phyloP scores from a whole-genome alignment of 2,797 vertebrate species.

The Cetoscarus ocellatus region DNA sequence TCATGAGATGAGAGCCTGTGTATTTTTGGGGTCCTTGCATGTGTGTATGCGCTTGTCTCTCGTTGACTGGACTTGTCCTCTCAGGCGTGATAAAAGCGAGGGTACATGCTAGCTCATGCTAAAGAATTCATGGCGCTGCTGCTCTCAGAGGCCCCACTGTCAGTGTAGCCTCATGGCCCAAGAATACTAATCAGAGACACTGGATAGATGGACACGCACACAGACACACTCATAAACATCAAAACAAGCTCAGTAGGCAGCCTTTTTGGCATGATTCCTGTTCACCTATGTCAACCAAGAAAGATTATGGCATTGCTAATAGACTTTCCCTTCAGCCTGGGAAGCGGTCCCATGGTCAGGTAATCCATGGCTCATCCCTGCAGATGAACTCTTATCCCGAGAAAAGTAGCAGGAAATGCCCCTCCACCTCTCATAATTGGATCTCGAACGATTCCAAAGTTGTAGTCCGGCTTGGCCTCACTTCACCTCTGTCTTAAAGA shows the following conservation, averaged over 20 bases:
- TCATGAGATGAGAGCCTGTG: slow-evolving; percentile 5
- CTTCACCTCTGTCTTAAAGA: slow-evolving; percentile 14
- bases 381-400: slow-evolving; percentile 56
- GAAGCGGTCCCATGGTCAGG: slow-evolving; percentile 52
- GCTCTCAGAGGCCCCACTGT: slow-evolving; percentile 79
- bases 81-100: slow-evolving; percentile 73
- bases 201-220: slow-evolving; percentile 48
- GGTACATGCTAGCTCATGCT: slow-evolving; percentile 73
- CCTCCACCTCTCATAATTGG: slow-evolving; percentile 68
- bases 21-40: slow-evolving; percentile 5
- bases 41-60: slow-evolving; percentile 41
- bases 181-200: slow-evolving; percentile 80
- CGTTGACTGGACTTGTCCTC: slow-evolving; percentile 66
- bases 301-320: slow-evolving; percentile 64
- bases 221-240: slow-evolving; percentile 24
- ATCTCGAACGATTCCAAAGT: slow-evolving; percentile 53
- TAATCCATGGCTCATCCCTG: slow-evolving; percentile 68
- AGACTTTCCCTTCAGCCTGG: slow-evolving; percentile 53
- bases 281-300: slow-evolving; percentile 49
- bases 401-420: slow-evolving; percentile 47
- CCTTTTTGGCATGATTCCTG: slow-evolving; percentile 20
- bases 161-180: slow-evolving; percentile 72
- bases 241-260: slow-evolving; percentile 26
- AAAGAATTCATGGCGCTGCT: slow-evolving; percentile 79
- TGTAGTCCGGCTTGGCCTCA: slow-evolving; percentile 33